Conservation (phyloP, 2,113 vertebrate species). For the Neotoma lepida region DNA sequence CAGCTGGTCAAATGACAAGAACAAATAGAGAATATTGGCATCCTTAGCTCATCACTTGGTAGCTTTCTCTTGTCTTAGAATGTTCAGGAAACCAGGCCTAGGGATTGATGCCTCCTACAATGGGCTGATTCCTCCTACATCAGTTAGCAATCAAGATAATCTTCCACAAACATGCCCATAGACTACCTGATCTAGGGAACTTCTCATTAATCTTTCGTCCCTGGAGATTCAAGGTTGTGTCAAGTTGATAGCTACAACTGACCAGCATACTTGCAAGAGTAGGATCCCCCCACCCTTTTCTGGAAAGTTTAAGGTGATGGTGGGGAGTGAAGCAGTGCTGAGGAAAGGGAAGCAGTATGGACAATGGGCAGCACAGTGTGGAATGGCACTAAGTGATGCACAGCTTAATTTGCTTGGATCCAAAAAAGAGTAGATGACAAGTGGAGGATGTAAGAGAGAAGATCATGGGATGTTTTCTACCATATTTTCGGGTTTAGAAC, state of each 20-base stretch:
- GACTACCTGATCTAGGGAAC: not conserved
- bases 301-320: not conserved
- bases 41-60: not conserved
- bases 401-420: not conserved
- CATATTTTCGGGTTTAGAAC: not conserved
- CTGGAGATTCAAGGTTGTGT: not conserved
- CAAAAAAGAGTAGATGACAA: not conserved
- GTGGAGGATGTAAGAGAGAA: not conserved
- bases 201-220: not conserved
- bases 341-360: constrained; percentile 24
- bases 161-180: not conserved
- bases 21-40: not conserved
- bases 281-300: not conserved
- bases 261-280: not conserved
- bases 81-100: not conserved
- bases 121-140: not conserved
- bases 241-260: not conserved
- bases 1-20: not conserved
- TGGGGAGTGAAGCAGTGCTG: not conserved
- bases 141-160: not conserved
- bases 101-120: not conserved
- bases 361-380: not conserved
- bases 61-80: not conserved
- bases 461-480: not conserved
- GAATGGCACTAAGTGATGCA: not conserved